Conservation (phyloP, 2,797 vertebrate species). For the Cryptoprocta ferox region DNA sequence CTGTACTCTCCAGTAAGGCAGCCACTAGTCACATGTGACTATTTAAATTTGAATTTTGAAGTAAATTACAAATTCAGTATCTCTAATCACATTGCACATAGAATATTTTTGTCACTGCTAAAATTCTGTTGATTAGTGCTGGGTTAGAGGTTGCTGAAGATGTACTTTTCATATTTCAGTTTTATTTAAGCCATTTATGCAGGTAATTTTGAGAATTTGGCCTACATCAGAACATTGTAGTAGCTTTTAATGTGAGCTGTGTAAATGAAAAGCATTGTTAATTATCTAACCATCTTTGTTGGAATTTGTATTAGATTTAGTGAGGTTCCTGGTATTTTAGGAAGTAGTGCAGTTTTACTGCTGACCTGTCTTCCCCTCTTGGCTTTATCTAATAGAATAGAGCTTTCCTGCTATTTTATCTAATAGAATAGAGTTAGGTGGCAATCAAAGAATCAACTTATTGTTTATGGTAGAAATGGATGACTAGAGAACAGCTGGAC, state of each 20-base stretch:
- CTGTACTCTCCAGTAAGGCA: background rate
- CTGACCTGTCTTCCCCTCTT: background rate
- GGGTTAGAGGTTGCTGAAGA: background rate
- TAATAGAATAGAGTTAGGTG: background rate
- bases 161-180: background rate
- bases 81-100: background rate
- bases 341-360: background rate
- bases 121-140: background rate
- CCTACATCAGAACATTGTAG: background rate
- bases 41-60: background rate
- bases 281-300: background rate
- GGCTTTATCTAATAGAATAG: background rate
- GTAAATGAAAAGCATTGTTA: background rate
- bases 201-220: background rate
- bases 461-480: background rate
- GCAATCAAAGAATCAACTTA: background rate
- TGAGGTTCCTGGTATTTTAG: background rate
- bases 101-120: background rate
- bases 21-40: background rate
- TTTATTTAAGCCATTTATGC: background rate
- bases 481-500: background rate
- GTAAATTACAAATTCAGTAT: background rate
- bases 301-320: background rate
- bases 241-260: background rate
- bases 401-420: background rate